Evolutionary conservation across 2,797 vertebrate genomes (phyloP).

Genomic region (Myioborus miniatus): DNA sequence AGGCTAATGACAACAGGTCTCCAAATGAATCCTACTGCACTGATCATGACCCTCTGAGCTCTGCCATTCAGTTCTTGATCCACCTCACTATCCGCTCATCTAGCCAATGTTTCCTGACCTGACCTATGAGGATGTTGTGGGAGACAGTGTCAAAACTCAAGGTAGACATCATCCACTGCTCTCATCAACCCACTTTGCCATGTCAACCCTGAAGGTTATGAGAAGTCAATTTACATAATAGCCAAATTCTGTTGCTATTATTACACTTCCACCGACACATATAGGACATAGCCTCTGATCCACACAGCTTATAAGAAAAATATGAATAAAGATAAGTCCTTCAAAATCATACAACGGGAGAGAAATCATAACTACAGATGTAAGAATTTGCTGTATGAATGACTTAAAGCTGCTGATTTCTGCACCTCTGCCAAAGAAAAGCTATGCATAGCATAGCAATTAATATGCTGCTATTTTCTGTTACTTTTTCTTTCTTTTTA

Average conservation of each 20-base stretch:
- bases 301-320: neutral
- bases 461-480: neutral
- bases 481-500: neutral
- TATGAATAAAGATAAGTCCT: neutral
- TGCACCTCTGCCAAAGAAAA: rapidly evolving
- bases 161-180: neutral
- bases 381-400: neutral
- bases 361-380: neutral
- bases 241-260: neutral
- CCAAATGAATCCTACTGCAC: neutral
- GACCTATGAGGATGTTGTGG: too few species aligned
- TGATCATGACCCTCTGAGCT: neutral
- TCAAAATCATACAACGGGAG: neutral
- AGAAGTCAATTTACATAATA: neutral
- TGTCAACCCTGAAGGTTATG: neutral
- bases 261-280: neutral
- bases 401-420: neutral
- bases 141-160: neutral
- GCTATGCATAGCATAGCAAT: neutral
- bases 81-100: neutral
- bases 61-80: neutral
- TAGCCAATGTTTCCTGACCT: neutral
- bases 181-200: neutral
- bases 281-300: neutral
- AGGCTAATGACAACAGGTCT: rapidly evolving